A percentile compares a stretch with the other conserved stretches of the same genome.
phyloP scores from a whole-genome alignment of 2,113 vertebrate species.

The Callospermophilus lateralis region DNA sequence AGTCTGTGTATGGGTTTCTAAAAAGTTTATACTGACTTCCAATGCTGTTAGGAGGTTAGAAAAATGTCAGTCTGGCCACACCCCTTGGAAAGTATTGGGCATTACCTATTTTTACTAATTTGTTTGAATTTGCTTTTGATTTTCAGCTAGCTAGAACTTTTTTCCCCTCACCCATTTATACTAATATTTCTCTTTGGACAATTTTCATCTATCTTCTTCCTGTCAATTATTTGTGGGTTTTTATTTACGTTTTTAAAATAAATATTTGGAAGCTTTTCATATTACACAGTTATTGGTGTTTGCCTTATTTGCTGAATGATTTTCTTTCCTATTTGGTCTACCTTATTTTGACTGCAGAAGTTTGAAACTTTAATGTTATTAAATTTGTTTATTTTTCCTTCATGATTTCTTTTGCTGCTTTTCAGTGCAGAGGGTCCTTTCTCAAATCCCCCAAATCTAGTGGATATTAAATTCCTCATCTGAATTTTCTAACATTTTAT shows the following conservation, averaged over 20 bases:
- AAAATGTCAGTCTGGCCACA: background rate
- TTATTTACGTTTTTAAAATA: slow-evolving; percentile 37
- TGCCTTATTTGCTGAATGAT: slow-evolving; percentile 34
- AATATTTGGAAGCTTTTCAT: slow-evolving; percentile 14
- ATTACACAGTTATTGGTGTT: background rate
- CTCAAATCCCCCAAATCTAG: slow-evolving; percentile 64
- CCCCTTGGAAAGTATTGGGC: background rate
- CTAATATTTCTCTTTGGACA: slow-evolving; percentile 27
- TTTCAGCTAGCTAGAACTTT: slow-evolving; percentile 13
- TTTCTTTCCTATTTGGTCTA: slow-evolving; percentile 9
- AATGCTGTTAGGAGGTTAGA: background rate
- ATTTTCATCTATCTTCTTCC: slow-evolving; percentile 31
- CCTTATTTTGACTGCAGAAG: slow-evolving; percentile 37
- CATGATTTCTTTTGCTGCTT: slow-evolving; percentile 33
- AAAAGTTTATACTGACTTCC: background rate
- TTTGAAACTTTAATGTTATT: slow-evolving; percentile 50
- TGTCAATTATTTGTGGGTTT: background rate
- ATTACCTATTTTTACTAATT: background rate
- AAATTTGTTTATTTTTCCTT: slow-evolving; percentile 61
- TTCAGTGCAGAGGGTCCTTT: slow-evolving; percentile 4
- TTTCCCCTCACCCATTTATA: background rate
- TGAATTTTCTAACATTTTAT: slow-evolving; percentile 70
- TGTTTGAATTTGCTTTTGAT: slow-evolving; percentile 35
- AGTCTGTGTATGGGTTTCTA: background rate
- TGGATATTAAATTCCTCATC: slow-evolving; percentile 75